These are phyloP conservation scores for Magallana nippona DNA, from an alignment of 2,888 invertebrate species.

Conservation along the genomic window DNA sequence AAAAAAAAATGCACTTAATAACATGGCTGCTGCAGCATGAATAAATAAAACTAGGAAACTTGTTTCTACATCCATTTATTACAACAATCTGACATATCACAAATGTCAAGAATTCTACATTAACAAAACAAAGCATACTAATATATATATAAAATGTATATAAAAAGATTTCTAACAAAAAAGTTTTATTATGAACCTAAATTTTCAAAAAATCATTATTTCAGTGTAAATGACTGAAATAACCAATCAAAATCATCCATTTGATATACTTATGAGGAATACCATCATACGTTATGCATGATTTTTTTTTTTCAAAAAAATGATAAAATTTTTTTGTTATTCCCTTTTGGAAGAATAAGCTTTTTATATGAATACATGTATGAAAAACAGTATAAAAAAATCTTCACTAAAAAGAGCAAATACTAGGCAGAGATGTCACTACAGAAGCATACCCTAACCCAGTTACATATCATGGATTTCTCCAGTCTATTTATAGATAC, in stretches of 20 bases:
- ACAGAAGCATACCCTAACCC: conserved; percentile 3
- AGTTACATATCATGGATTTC: neutral
- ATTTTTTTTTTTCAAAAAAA: no score
- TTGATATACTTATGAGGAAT: neutral
- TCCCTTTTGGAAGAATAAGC: neutral
- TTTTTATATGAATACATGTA: neutral
- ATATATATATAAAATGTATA: conserved; percentile 16
- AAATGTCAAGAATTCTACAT: neutral
- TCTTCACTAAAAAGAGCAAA: neutral
- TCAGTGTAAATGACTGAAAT: conserved; percentile 33
- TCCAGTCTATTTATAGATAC: neutral
- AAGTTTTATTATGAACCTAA: neutral
- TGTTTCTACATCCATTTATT: conserved; percentile 25
- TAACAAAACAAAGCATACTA: conserved; percentile 33
- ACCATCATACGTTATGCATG: neutral
- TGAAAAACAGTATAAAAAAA: neutral
- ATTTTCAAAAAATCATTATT: neutral
- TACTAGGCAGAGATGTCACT: neutral
- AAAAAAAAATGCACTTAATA: neutral
- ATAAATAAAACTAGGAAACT: neutral
- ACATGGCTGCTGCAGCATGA: neutral
- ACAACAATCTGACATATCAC: conserved; percentile 10
- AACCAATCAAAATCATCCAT: neutral
- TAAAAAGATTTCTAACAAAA: conserved; percentile 11
- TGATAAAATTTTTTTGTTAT: neutral